Base-by-base conservation (phyloP, 2,113 vertebrate genomes). In the Mastomys coucha region DNA sequence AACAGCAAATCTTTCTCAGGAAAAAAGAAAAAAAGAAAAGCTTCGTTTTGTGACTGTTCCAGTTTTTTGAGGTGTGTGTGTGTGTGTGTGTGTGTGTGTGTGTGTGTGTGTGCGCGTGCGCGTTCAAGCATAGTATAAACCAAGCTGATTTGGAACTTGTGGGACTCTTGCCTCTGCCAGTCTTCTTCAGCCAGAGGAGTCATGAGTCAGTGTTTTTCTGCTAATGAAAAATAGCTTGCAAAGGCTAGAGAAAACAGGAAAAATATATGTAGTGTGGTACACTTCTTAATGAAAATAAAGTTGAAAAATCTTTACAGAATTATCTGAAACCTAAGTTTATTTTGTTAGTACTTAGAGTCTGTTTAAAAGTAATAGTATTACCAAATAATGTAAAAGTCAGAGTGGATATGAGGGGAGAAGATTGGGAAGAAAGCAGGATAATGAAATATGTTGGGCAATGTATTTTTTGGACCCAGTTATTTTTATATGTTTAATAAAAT, bases 161-260 rank as follows among this genome's bases (percentile, higher is more conserved):
- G 73, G 42, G 42, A 56, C 51, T 81, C 33, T 8, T 58, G 78
- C 53, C 16, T 81, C 33, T n/a, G 13, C 33, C 20, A 31, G 22
- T 84, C 33, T 26, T 93, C 93, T 51, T 94, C 33, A 95, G 45
- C 28, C 53, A 82, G 26, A 39, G 42, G 42, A 53, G 3, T 60
- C 20, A 20, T 89, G 56, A 77, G 65, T 87, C 49, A 58, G 0
- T 89, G 22, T 90, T 95, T 82, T 89, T 31, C 13, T 96, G 81
- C 92, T 77, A 77, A 82, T 91, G 91, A 89, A 95, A 94, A 96
- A 72, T 85, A 87, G 60, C 8, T 65, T 88, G 92, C 33, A 33
- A n/a, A 85, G 63, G 42, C 88, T 36, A 77, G 0, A 75, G 42
- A 78, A 94, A 93, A 89, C 72, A 77, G 39, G 36, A 89, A 76